Percentiles rank a stretch among this genome's conserved stretches.
Evolutionary conservation across 30 jellyfish, hydroid and myxozoan species (phyloP).

Genomic region (Pelagia noctiluca): DNA sequence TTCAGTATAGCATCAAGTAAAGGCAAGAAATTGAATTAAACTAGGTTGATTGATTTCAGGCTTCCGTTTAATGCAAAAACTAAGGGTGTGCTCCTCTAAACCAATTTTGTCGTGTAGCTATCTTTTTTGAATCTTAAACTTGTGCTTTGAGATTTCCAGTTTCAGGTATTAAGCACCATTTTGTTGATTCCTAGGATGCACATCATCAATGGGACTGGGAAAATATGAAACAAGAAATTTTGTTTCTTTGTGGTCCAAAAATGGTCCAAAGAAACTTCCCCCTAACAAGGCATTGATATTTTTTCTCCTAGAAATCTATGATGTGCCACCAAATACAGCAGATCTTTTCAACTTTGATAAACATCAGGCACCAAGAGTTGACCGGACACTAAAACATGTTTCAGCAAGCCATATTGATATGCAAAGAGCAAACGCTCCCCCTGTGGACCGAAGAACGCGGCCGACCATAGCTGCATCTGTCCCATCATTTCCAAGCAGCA

Average conservation of each 20-base stretch:
- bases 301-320: slow-evolving; percentile 18
- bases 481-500: slow-evolving; percentile 47
- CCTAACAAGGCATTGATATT: background rate
- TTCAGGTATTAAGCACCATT: no score
- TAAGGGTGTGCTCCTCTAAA: no score
- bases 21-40: no score
- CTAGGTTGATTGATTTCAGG: no score
- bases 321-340: slow-evolving; percentile 57
- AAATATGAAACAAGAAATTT: no score
- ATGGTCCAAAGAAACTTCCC: background rate
- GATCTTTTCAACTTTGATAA: slow-evolving; percentile 56
- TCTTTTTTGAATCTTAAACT: no score
- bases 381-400: slow-evolving; percentile 58
- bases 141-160: no score
- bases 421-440: slow-evolving; percentile 33
- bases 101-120: no score
- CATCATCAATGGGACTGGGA: no score
- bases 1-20: no score
- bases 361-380: slow-evolving; percentile 42
- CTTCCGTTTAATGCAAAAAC: no score
- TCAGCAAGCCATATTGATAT: slow-evolving; percentile 54
- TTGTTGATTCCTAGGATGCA: no score
- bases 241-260: background rate
- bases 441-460: slow-evolving; percentile 59
- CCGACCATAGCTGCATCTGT: slow-evolving; percentile 61